Evolutionary conservation across 2,113 vertebrate species (phyloP), one percentile per base, ranked within the genome.

Genomic region (Erythrocercus mccallii): DNA sequence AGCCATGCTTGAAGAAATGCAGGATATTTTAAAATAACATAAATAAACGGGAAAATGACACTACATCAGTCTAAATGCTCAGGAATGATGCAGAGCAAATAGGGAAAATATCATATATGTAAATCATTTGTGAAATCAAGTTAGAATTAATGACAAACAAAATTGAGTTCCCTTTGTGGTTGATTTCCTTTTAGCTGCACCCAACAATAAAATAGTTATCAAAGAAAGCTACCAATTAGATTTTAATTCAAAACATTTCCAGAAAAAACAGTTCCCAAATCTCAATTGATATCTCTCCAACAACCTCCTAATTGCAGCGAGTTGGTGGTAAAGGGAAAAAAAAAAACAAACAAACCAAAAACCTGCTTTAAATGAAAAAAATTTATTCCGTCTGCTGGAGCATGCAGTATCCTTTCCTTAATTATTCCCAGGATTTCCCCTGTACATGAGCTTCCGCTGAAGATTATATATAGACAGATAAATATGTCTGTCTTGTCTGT

Each of bases 171-270:
- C 89, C 92, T 97, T 96, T 97, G 97, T 96, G 97, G 96, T 96
- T 93, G 92, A 97, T 97, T 97, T 97, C 94, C 93, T 94, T 97
- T 96, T 95, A 96, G 95, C 90, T 96, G 94, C 70, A 94, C 96
- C 88, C 96, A 96, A 97, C 95, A 97, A 97, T 97, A 97, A 97
- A 97, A 95, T 53, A 97, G 90, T 96, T 97, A 97, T 97, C 96
- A 97, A 97, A 97, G 97, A 97, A 96, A 96, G 95, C 95, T 97
- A 96, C 95, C 97, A 97, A 97, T 97, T 97, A 96, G 95, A 93
- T 97, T 97, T 95, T 97, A 97, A 97, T 97, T 97, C 86, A 94
- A 97, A 97, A 96, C 97, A 97, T 95, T 93, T 96, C 91, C 94
- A 94, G 81, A 95, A 97, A 97, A 93, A 97, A 88, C 90, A 83